Percentiles rank a stretch among this genome's conserved stretches.
These are phyloP conservation scores for Bombus consobrinus DNA, from an alignment of 1,140 invertebrate genomes.

Conservation along the genomic window DNA sequence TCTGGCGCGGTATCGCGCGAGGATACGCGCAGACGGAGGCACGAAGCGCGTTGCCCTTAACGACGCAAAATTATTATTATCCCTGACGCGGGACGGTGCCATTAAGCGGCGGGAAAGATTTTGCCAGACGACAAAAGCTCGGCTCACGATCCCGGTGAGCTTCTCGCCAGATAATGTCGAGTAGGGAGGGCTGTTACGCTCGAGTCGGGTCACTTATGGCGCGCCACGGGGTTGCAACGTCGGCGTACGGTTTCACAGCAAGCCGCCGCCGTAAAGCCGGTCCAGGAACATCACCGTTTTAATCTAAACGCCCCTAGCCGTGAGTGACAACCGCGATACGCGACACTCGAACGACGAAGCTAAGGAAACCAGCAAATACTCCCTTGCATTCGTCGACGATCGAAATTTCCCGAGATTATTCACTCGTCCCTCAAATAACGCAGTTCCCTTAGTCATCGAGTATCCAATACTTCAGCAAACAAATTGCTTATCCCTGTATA, in stretches of 20 bases:
- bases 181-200: slow-evolving; percentile 46
- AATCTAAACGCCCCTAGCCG: slow-evolving; percentile 61
- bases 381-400: not conserved
- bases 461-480: too few relatives aligned
- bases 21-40: not conserved
- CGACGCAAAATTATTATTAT: slow-evolving; percentile 50
- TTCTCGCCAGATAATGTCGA: slow-evolving; percentile 47
- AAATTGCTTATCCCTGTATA: too few relatives aligned
- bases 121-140: not conserved
- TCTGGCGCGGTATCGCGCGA: not conserved
- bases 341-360: slow-evolving; percentile 10
- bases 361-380: not conserved
- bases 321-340: slow-evolving; percentile 56
- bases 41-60: slow-evolving; percentile 34
- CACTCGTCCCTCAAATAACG: too few relatives aligned
- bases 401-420: not conserved
- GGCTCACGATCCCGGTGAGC: not conserved
- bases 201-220: slow-evolving; percentile 50
- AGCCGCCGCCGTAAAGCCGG: slow-evolving; percentile 61
- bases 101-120: slow-evolving; percentile 28
- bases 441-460: not conserved
- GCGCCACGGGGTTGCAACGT: slow-evolving; percentile 61
- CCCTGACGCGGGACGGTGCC: not conserved
- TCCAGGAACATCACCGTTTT: slow-evolving; percentile 50
- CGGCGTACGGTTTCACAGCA: slow-evolving; percentile 69